Evolutionary conservation across 2,888 invertebrate genomes (phyloP).

Genomic region (Xanthia icteritia): DNA sequence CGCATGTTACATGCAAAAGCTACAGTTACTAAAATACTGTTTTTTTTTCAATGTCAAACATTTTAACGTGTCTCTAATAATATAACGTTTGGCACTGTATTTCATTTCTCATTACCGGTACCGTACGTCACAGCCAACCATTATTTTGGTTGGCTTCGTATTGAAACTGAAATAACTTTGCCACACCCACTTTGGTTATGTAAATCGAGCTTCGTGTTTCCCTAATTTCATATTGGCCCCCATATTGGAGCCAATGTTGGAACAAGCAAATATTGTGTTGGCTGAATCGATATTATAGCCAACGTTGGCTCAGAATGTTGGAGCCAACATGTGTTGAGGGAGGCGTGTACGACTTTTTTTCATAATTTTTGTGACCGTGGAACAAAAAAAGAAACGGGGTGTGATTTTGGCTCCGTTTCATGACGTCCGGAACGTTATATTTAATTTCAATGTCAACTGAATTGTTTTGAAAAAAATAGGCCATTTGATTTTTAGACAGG

Average conservation of each 20-base stretch:
- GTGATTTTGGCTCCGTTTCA: conserved; percentile 39
- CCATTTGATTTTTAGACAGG: conserved; percentile 14
- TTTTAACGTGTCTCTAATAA: conserved; percentile 49
- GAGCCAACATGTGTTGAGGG: background rate
- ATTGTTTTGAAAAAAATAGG: conserved; percentile 20
- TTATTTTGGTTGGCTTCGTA: conserved; percentile 48
- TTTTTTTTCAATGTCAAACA: conserved; percentile 51
- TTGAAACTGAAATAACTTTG: conserved; percentile 55
- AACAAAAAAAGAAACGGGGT: conserved; percentile 24
- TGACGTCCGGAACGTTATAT: background rate
- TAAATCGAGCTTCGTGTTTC: conserved; percentile 55
- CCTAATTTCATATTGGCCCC: conserved; percentile 1
- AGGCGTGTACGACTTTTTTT: background rate
- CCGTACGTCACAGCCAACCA: conserved; percentile 50
- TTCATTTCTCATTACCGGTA: conserved; percentile 64
- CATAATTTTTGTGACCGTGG: conserved; percentile 5
- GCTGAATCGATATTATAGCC: background rate
- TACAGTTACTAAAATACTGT: conserved; percentile 17
- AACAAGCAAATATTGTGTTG: background rate
- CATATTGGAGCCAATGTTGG: conserved; percentile 18
- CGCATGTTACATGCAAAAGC: background rate
- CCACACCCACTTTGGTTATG: conserved; percentile 66
- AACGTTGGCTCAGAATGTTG: conserved; percentile 8
- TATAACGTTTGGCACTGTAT: conserved; percentile 63
- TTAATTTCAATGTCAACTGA: conserved; percentile 34